Conservation (phyloP, 2,113 vertebrate genomes). For the Cephalopterus ornatus region DNA sequence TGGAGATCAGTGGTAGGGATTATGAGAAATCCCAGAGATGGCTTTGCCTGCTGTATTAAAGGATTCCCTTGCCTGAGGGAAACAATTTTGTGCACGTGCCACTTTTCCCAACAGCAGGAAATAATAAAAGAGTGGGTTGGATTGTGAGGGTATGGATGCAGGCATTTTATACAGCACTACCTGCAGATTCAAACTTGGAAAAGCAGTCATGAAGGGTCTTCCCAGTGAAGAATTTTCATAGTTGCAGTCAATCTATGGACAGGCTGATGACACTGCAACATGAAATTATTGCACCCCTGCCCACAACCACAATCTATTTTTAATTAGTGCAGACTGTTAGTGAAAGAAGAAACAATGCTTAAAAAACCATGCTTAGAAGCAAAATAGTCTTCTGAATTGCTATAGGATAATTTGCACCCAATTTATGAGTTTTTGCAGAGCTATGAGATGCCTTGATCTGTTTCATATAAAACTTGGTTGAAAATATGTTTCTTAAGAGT, state of each 20-base stretch:
- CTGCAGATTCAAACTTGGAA: background rate
- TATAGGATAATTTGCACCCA: background rate
- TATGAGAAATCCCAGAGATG: background rate
- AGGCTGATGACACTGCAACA: background rate
- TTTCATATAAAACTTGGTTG: constrained; percentile 14
- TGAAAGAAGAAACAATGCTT: background rate
- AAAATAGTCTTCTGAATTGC: constrained; percentile 18
- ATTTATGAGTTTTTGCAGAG: constrained; percentile 14
- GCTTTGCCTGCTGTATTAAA: background rate
- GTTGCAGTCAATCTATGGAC: background rate
- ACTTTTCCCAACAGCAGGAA: background rate
- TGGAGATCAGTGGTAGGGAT: background rate
- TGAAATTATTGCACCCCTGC: background rate
- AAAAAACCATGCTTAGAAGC: background rate
- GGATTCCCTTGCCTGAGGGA: background rate
- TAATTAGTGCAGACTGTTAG: background rate
- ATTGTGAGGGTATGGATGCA: background rate
- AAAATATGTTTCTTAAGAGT: constrained; percentile 33
- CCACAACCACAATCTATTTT: background rate
- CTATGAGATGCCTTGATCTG: background rate
- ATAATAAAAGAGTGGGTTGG: background rate
- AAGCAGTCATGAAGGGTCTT: background rate
- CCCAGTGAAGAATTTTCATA: background rate
- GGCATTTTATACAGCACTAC: background rate
- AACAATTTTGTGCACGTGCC: background rate